Conservation (phyloP, 2,113 vertebrate species). For the Hemibagrus wyckioides region DNA sequence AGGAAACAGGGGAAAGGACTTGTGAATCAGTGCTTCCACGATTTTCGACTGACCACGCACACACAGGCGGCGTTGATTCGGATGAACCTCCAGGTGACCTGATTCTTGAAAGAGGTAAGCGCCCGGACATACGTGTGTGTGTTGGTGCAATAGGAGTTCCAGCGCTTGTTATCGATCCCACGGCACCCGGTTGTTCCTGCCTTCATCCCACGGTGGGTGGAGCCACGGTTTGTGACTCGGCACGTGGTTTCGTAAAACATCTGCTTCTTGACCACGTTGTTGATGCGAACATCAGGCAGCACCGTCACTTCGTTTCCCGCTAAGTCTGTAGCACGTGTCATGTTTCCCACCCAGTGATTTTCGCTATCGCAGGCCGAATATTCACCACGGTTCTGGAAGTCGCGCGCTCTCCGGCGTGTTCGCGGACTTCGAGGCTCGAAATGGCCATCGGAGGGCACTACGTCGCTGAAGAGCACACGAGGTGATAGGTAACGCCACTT, state of each 20-base stretch:
- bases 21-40: conserved; percentile 76
- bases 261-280: conserved; percentile 91
- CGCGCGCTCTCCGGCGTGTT: conserved; percentile 76
- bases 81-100: conserved; percentile 92
- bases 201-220: conserved; percentile 53
- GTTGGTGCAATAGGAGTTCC: conserved; percentile 98
- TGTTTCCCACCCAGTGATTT: conserved; percentile 90
- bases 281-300: conserved; percentile 87
- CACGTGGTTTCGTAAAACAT: conserved; percentile 97
- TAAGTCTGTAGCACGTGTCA: conserved; percentile 92
- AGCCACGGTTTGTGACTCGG: conserved; percentile 78
- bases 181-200: conserved; percentile 80
- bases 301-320: conserved; percentile 91
- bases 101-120: conserved; percentile 85
- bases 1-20: not conserved
- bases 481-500: conserved; percentile 84
- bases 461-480: conserved; percentile 91
- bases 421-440: conserved; percentile 76
- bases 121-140: conserved; percentile 95
- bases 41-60: conserved; percentile 93
- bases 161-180: conserved; percentile 92
- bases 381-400: conserved; percentile 87
- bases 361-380: conserved; percentile 96
- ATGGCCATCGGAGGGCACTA: conserved; percentile 72
- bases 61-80: conserved; percentile 94